Evolutionary conservation across 2,113 vertebrate genomes (phyloP), one percentile per base, ranked within the genome.

Genomic region (Phasianus colchicus): DNA sequence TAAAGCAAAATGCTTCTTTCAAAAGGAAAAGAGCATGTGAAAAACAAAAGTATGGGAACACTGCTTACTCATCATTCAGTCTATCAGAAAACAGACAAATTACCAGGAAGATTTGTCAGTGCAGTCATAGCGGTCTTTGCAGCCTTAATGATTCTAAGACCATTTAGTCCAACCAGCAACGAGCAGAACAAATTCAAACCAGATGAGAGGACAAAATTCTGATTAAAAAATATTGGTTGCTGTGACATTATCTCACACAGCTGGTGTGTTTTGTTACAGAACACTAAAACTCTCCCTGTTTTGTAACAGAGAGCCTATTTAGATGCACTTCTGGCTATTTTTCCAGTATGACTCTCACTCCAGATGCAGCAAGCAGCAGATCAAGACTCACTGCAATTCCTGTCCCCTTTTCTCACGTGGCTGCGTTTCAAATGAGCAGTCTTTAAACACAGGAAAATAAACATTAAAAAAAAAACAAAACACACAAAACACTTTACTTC

Each of bases 401-500:
- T 64, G 40, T 22, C 89, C 30, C 60, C 27, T 60, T 57, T 12
- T 25, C 15, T 66, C 52, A 86, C 2, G 0, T 12, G 8, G 10
- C 6, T 84, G 20, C 9, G 32, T 50, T 79, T 85, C n/a, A 84
- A 75, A 52, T 2, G 5, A 75, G 13, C 3, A 6, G 11, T 17
- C 14, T 76, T 87, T 63, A 89, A 83, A 43, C 13, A 63, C 0
- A 7, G 25, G 69, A 69, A 91, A 92, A 67, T 1, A 88, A 2
- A 17, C 15, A 29, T 15, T 34, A 20, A 20, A n/a, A 32, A 58
- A 55, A 77, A 88, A 29, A 7, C 42, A 43, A 11, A 57, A 32
- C 54, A 57, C 52, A 54, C 52, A 65, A 67, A 48, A 7, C 3
- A 79, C 86, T 90, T 97, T 97, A 99, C 98, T 98, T 97, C 54